A percentile compares a stretch with the other conserved stretches of the same genome.
Conservation (phyloP, 2,888 invertebrate genomes). For the Melanostoma scalare region DNA sequence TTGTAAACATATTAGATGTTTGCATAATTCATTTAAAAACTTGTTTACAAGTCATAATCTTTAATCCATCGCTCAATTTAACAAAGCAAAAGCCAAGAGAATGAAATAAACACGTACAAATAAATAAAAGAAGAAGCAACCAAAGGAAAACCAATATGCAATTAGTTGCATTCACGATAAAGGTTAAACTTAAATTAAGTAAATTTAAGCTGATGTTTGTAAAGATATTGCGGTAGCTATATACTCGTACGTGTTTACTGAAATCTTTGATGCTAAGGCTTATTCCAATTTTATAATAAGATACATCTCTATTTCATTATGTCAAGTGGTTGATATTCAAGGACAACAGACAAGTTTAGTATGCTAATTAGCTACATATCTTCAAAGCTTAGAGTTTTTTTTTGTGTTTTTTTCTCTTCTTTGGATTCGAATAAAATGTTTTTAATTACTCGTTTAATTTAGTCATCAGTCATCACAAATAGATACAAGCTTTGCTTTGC, state of each 20-base stretch:
- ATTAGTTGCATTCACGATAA: slow-evolving; percentile 57
- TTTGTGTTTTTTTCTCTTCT: background rate
- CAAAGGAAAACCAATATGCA: slow-evolving; percentile 38
- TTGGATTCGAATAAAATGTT: background rate
- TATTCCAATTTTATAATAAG: slow-evolving; percentile 29
- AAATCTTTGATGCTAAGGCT: slow-evolving; percentile 16
- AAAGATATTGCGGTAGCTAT: background rate
- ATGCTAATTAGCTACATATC: slow-evolving; percentile 56
- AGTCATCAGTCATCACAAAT: too few species aligned
- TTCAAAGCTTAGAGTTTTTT: background rate
- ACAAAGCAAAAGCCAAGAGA: background rate
- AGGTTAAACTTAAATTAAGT: slow-evolving; percentile 58
- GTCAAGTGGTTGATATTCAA: slow-evolving; percentile 60
- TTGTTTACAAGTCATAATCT: slow-evolving; percentile 23
- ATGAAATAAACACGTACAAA: too few species aligned
- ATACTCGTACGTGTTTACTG: too few species aligned
- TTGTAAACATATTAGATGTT: slow-evolving; percentile 6
- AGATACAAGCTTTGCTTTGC: slow-evolving; percentile 2
- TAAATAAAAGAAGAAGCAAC: slow-evolving; percentile 28
- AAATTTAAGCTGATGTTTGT: slow-evolving; percentile 20
- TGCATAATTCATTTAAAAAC: slow-evolving; percentile 49
- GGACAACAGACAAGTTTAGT: slow-evolving; percentile 57
- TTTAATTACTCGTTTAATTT: background rate
- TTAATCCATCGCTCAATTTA: slow-evolving; percentile 1
- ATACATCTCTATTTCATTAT: slow-evolving; percentile 42